Base-by-base conservation (phyloP, 2,888 invertebrate species). In the Meta bourneti region DNA sequence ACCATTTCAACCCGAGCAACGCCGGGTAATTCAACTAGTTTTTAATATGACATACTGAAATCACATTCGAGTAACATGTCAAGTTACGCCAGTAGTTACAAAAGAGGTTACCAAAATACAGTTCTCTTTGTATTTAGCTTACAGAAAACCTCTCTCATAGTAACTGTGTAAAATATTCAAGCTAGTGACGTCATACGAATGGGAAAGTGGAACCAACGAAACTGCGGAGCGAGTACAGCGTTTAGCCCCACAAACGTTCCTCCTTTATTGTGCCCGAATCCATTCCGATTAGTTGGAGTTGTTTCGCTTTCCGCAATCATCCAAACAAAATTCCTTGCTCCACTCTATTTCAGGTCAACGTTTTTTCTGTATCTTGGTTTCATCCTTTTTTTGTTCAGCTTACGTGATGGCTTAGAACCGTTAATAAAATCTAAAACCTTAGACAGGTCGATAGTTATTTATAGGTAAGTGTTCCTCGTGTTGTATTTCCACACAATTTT, bases 361-460 rank as follows among this genome's bases (percentile, higher is more conserved):
- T n/a, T 61, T 20, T 20, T 20, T 80, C 11, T 61, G n/a, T 34
- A n/a, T 20, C 61, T 54, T 54, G 19, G 11, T 9, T n/a, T 51
- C 19, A 61, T 19, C 61, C 11, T 9, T 61, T 16, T 61, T 61
- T 16, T 16, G 61, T 61, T 7, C n/a, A 52, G 51, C 48, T 71
- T 87, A 80, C 88, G 81, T 81, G 88, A 81, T 88, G 88, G 74
- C 81, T 49, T 54, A 19, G 81, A 51, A 75, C 80, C 80, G 81
- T 75, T 80, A 88, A 88, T 81, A 88, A 88, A 88, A 88, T 80
- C 88, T 88, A 88, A 88, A 88, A 81, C 72, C 69, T 61, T 51
- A 48, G 75, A 88, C 72, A 69, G 88, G 80, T 88, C 88, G 88
- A 88, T 88, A 81, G 81, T 81, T 88, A 88, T 88, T 88, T 88